Percentiles rank a stretch among this genome's conserved stretches.
phyloP scores from a whole-genome alignment of 2,888 invertebrate species.

The Zele albiditarsus region DNA sequence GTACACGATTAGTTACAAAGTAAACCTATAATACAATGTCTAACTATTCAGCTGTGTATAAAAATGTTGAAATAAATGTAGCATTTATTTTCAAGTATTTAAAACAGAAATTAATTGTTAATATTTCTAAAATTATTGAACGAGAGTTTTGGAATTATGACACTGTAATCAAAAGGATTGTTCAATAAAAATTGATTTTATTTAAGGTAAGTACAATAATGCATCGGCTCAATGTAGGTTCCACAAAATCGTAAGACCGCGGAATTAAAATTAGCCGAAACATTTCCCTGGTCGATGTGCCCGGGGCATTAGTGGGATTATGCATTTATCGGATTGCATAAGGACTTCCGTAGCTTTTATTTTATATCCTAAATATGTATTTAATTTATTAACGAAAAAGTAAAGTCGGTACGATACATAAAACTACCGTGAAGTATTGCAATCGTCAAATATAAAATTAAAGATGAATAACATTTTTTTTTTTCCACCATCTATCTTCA shows the following conservation, averaged over 20 bases:
- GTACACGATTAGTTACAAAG: background rate
- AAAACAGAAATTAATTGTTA: background rate
- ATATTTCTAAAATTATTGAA: too few species aligned
- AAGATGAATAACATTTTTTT: too few species aligned
- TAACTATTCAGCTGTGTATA: background rate
- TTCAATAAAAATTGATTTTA: background rate
- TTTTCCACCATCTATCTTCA: too few species aligned
- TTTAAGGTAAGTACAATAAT: conserved; percentile 9
- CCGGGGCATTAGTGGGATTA: conserved; percentile 26
- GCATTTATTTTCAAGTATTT: background rate
- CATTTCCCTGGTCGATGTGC: conserved; percentile 24
- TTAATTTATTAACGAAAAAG: background rate
- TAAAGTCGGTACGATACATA: too few species aligned
- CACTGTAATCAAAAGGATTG: background rate
- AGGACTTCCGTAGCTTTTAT: background rate
- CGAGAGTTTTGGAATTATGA: too few species aligned
- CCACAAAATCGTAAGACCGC: conserved; percentile 36
- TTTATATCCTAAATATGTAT: background rate
- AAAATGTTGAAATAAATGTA: background rate
- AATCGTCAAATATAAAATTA: too few species aligned
- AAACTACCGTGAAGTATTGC: too few species aligned
- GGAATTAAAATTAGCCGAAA: conserved; percentile 40
- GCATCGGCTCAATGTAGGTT: conserved; percentile 2
- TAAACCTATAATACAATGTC: background rate
- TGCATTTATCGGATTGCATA: conserved; percentile 32